phyloP scores from a whole-genome alignment of 2,888 invertebrate species.

The Agapetus fuscipes region DNA sequence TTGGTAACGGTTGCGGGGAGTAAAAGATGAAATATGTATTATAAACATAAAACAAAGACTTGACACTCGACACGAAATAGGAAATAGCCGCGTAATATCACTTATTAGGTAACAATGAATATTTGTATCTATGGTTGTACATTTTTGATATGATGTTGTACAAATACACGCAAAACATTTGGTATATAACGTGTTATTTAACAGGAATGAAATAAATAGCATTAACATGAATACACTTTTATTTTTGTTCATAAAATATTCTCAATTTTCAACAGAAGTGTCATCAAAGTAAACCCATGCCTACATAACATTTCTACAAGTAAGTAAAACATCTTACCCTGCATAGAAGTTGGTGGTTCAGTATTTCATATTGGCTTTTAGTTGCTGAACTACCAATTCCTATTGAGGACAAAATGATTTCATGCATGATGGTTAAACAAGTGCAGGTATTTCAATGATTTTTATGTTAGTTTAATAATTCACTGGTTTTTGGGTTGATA shows the following conservation, averaged over 20 bases:
- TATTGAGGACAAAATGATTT: no score
- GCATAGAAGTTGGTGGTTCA: no score
- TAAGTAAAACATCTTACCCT: no score
- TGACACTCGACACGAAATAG: conserved; percentile 20
- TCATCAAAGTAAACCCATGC: no score
- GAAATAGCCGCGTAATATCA: conserved; percentile 20
- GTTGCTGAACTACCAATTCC: no score
- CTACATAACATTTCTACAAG: no score
- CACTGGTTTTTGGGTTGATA: no score
- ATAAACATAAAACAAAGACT: conserved; percentile 20
- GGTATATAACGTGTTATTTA: conserved; percentile 53
- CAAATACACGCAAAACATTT: conserved; percentile 49
- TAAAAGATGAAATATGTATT: conserved; percentile 15
- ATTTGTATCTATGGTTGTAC: conserved; percentile 48
- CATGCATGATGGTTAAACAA: no score
- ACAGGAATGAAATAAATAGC: conserved; percentile 52
- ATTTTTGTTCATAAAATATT: background rate
- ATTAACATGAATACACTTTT: conserved; percentile 36
- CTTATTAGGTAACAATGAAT: conserved; percentile 44
- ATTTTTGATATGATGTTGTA: conserved; percentile 52
- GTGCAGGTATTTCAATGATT: no score
- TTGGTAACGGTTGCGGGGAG: conserved; percentile 9
- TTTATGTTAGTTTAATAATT: no score
- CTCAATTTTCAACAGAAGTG: no score
- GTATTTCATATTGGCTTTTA: no score